Percentiles rank a stretch among this genome's conserved stretches.
Evolutionary conservation across 2,888 invertebrate species (phyloP).

Genomic region (Kryphioiulus occultus): DNA sequence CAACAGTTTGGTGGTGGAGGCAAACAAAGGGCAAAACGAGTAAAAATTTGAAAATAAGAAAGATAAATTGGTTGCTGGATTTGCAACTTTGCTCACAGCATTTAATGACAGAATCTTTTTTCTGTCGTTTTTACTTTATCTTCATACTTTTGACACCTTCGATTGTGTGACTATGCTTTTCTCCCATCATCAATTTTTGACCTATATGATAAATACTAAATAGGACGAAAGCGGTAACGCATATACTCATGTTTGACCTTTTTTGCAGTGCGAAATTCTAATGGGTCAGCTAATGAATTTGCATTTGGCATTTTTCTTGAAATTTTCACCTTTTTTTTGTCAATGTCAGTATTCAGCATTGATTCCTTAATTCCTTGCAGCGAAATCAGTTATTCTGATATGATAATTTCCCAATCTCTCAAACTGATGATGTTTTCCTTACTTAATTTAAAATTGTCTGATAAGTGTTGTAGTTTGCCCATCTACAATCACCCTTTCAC

Average conservation of each 20-base stretch:
- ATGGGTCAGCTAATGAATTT: neutral
- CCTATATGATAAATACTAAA: no score
- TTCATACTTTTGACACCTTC: neutral
- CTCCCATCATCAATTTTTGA: neutral
- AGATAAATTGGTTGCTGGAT: neutral
- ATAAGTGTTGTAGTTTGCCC: no score
- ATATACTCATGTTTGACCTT: neutral
- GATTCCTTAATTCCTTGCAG: no score
- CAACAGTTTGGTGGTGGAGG: neutral
- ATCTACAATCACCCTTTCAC: no score
- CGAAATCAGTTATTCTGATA: no score
- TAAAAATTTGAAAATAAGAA: neutral
- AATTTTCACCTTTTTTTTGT: neutral
- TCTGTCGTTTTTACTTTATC: neutral
- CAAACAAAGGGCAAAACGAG: neutral
- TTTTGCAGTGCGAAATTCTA: neutral
- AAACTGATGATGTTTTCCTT: no score
- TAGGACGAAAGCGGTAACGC: no score
- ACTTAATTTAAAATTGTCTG: no score
- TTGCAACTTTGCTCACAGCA: constrained; percentile 29
- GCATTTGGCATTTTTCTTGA: neutral
- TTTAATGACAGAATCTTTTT: neutral
- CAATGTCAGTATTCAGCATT: no score
- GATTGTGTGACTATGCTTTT: neutral
- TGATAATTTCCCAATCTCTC: no score